These are phyloP conservation scores for Doryteuthis pealeii DNA, from an alignment of 1,140 invertebrate species.

Conservation along the genomic window DNA sequence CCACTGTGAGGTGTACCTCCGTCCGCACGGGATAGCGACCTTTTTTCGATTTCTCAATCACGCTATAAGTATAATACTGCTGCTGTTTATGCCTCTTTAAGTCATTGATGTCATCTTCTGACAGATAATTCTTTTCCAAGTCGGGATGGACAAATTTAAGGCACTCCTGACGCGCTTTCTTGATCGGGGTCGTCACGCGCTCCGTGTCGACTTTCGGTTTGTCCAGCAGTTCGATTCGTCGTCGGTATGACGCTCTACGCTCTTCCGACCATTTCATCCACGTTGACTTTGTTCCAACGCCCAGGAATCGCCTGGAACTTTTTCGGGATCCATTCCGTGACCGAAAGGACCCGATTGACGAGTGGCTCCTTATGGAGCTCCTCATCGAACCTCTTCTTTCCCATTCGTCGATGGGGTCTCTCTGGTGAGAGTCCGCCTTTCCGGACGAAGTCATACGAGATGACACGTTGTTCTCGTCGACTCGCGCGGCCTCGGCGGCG, in stretches of 20 bases:
- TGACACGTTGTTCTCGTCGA: not conserved
- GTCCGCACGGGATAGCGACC: conserved; percentile 32
- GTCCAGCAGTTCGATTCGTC: conserved; percentile 47
- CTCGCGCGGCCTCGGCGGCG: conserved; percentile 6
- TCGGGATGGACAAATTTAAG: conserved; percentile 55
- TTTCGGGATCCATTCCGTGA: conserved; percentile 33
- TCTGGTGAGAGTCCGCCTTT: conserved; percentile 13
- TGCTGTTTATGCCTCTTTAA: conserved; percentile 46
- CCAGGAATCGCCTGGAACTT: conserved; percentile 35
- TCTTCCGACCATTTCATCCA: conserved; percentile 56
- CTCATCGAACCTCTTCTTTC: conserved; percentile 26
- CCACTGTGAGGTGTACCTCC: conserved; percentile 40
- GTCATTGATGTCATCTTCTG: conserved; percentile 51
- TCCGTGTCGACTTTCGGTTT: conserved; percentile 37
- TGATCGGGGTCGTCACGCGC: conserved; percentile 54
- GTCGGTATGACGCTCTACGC: conserved; percentile 46
- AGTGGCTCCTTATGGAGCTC: conserved; percentile 20
- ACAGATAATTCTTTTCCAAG: conserved; percentile 47
- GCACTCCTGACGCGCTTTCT: conserved; percentile 55
- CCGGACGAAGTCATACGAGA: not conserved
- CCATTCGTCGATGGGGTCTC: conserved; percentile 44
- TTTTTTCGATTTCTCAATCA: conserved; percentile 49
- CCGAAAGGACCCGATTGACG: conserved; percentile 38
- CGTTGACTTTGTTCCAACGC: conserved; percentile 37
- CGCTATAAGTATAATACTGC: conserved; percentile 43